These are phyloP conservation scores for Eristalinus aeneus DNA, from an alignment of 2,888 invertebrate genomes.

Conservation along the genomic window DNA sequence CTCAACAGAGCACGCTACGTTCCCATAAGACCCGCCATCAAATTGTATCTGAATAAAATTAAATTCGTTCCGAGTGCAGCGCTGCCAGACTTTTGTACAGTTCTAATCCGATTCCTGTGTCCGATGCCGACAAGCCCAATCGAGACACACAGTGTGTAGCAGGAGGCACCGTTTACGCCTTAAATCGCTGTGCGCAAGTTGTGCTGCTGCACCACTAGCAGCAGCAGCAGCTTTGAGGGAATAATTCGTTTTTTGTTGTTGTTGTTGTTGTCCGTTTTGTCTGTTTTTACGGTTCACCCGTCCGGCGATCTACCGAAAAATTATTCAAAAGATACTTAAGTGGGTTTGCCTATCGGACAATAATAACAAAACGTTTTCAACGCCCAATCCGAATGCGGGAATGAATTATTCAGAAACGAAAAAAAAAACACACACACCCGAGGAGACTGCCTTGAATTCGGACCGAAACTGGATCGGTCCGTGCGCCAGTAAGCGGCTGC, in stretches of 20 bases:
- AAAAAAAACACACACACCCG: constrained; percentile 8
- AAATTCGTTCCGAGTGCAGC: constrained; percentile 51
- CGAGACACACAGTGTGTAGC: constrained; percentile 11
- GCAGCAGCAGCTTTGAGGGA: constrained; percentile 20
- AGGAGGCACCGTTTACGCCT: constrained; percentile 36
- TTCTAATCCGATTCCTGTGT: constrained; percentile 60
- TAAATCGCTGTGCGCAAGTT: constrained; percentile 8
- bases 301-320: constrained; percentile 14
- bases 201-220: background rate
- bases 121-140: background rate
- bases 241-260: constrained; percentile 5
- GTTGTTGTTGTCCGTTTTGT: background rate
- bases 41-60: constrained; percentile 55
- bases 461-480: constrained; percentile 28
- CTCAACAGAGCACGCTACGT: background rate
- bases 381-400: constrained; percentile 53
- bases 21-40: constrained; percentile 34
- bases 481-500: background rate
- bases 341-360: constrained; percentile 58
- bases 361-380: constrained; percentile 68
- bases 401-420: constrained; percentile 59
- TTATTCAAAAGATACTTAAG: constrained; percentile 42
- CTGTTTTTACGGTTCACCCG: constrained; percentile 34
- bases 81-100: constrained; percentile 20
- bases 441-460: constrained; percentile 11